Base-by-base conservation (phyloP, 2,797 vertebrate genomes). In the Pangasius djambal region DNA sequence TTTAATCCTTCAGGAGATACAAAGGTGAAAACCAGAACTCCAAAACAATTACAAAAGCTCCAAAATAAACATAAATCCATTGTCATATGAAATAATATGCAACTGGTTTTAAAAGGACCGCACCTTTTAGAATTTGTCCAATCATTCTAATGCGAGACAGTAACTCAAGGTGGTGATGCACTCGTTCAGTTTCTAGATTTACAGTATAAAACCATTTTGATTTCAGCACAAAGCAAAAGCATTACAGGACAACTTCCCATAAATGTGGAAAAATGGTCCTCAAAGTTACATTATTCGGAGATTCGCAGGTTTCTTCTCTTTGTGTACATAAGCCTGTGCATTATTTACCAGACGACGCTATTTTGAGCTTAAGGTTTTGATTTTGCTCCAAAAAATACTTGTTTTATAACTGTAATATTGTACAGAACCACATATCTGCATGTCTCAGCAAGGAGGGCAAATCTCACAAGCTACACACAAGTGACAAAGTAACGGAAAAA, bases 221-320 rank as follows among this genome's bases (percentile, higher is more conserved):
- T 79, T 69, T 67, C 44, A 75, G 57, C 16, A 44, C 22, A 83
- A 84, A 85, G 65, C 48, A 69, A 85, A 85, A 52, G n/a, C 18
- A 83, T 63, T 63, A 65, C 13, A 44, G 25, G 25, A 83, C 31
- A 44, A 83, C 44, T 31, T 40, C 28, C 25, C 40, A n/a, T 18
- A n/a, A 55, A 9, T 79, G 2, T 3, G 28, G 12, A 31, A 48
- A 44, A 63, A 28, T 28, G 22, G 34, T 63, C 8, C 22, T 44
- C 31, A 12, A 63, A 65, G 6, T n/a, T 44, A 63, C 20, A 57
- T 20, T 3, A 81, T 31, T 50, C 28, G 4, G 25, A 83, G 40
- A n/a, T 18, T 81, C 18, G 25, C 52, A 34, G 52, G 8, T 57
- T 52, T 5, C 44, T 50, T 9, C 28, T 9, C 18, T 77, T 82